Evolutionary conservation across 2,797 vertebrate species (phyloP).

Genomic region (Malacoraja senta): DNA sequence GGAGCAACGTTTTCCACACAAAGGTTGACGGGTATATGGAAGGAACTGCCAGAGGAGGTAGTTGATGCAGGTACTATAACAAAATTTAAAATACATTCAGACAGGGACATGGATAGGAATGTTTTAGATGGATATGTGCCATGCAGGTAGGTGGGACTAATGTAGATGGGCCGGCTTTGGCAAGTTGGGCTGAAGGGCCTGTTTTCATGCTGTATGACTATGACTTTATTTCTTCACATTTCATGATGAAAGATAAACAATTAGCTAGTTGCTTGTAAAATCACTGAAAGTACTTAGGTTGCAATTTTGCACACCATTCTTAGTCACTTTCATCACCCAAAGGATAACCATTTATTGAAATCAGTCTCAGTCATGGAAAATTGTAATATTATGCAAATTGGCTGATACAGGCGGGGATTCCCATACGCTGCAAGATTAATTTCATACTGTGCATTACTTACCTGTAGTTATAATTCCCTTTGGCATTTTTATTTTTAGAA

Average conservation of each 20-base stretch:
- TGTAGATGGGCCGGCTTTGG: no score
- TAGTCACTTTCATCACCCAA: neutral
- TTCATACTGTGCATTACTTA: neutral
- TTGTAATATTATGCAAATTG: neutral
- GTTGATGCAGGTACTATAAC: no score
- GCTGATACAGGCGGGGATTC: neutral
- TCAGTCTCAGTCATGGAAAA: neutral
- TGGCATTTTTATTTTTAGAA: slow-evolving; percentile 2
- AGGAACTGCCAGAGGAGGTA: no score
- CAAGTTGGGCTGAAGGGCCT: no score
- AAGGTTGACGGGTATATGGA: no score
- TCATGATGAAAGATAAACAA: neutral
- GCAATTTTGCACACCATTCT: neutral
- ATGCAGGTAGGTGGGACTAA: no score
- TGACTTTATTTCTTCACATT: neutral
- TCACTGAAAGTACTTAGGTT: neutral
- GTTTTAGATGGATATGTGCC: no score
- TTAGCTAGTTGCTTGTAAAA: neutral
- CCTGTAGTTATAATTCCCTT: neutral
- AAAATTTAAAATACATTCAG: no score
- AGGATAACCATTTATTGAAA: neutral
- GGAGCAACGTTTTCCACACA: no score
- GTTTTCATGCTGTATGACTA: no score
- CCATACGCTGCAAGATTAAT: neutral
- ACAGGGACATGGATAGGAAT: no score